Evolutionary conservation across 2,888 invertebrate genomes (phyloP).

Genomic region (Silvanus unidentatus): DNA sequence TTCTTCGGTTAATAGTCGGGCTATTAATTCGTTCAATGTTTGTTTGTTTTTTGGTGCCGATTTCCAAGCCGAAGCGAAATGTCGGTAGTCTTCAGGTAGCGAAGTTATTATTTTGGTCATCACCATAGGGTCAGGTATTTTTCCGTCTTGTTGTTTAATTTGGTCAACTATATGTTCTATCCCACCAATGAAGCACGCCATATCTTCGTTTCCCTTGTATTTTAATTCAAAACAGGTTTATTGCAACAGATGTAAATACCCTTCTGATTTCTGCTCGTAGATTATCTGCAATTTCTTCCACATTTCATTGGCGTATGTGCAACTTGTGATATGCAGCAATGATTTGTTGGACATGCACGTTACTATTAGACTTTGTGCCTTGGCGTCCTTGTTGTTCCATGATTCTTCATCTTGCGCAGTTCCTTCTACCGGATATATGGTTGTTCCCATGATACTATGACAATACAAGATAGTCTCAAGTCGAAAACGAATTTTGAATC

Average conservation of each 20-base stretch:
- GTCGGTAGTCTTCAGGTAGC: conserved; percentile 15
- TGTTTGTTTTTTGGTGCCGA: conserved; percentile 21
- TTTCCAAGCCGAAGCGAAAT: conserved; percentile 20
- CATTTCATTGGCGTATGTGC: conserved; percentile 17
- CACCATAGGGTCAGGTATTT: conserved; percentile 19
- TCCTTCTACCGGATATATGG: not conserved
- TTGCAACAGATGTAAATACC: conserved; percentile 15
- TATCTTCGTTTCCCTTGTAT: conserved; percentile 1
- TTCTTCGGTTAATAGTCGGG: conserved; percentile 18
- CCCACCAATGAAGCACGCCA: too few species aligned
- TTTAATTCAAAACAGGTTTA: conserved; percentile 14
- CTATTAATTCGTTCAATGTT: conserved; percentile 21
- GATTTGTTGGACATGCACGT: conserved; percentile 19
- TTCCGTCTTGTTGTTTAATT: conserved; percentile 16
- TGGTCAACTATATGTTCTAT: conserved; percentile 3
- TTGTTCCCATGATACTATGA: too few species aligned
- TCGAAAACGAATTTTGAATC: too few species aligned
- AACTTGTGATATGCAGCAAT: conserved; percentile 18
- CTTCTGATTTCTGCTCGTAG: conserved; percentile 17
- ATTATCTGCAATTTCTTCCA: conserved; percentile 20
- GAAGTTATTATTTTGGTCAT: conserved; percentile 20
- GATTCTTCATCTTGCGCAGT: conserved; percentile 4
- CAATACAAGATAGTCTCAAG: too few species aligned
- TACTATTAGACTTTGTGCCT: conserved; percentile 23
- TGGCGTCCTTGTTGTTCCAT: conserved; percentile 21